Percentiles rank a stretch among this genome's conserved stretches.
phyloP scores from a whole-genome alignment of 2,797 vertebrate species.

The Otolemur crassicaudatus region DNA sequence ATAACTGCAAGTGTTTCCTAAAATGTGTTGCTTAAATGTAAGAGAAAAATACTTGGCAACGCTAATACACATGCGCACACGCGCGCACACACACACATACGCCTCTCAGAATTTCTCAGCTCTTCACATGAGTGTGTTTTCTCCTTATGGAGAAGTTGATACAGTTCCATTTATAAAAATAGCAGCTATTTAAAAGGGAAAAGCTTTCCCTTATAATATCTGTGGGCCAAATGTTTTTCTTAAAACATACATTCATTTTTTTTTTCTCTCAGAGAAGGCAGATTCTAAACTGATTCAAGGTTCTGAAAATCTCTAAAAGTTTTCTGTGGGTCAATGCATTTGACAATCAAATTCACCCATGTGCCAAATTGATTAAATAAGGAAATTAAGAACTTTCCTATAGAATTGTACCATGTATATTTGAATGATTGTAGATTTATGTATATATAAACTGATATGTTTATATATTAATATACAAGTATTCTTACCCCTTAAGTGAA shows the following conservation, averaged over 20 bases:
- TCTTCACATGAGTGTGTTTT: conserved; percentile 64
- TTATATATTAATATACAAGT: neutral
- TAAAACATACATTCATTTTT: conserved; percentile 57
- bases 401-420: neutral
- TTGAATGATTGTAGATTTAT: neutral
- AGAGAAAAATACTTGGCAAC: conserved; percentile 44
- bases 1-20: neutral
- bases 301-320: conserved; percentile 17
- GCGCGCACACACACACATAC: neutral
- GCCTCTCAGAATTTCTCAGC: conserved; percentile 64
- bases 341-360: neutral
- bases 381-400: neutral
- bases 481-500: neutral
- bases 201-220: conserved; percentile 60
- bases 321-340: neutral
- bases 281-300: conserved; percentile 57
- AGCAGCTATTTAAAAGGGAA: conserved; percentile 80
- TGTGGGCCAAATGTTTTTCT: conserved; percentile 74
- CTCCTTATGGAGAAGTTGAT: conserved; percentile 71
- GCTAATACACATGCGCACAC: neutral
- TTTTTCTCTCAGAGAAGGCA: neutral
- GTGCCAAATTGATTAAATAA: conserved; percentile 3
- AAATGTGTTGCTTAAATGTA: conserved; percentile 34
- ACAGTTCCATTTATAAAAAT: conserved; percentile 79
- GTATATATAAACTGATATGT: neutral